Percentiles rank a stretch among this genome's conserved stretches.
phyloP scores from a whole-genome alignment of 1,140 invertebrate species.

The Gyrodactylus salaris region DNA sequence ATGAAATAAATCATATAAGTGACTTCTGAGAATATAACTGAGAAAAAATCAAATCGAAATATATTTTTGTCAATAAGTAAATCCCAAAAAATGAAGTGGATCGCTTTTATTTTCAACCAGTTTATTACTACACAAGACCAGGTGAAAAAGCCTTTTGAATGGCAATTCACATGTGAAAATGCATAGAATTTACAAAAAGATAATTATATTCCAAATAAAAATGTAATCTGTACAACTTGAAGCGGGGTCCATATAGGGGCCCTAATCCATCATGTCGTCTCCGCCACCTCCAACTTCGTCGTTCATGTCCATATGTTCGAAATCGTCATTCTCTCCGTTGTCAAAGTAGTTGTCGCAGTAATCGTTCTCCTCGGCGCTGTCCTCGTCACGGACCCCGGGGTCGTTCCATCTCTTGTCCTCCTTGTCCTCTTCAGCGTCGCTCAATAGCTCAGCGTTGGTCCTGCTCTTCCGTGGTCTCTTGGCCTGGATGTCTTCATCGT shows the following conservation, averaged over 20 bases:
- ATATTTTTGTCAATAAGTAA: too few species aligned
- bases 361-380: background rate
- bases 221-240: too few species aligned
- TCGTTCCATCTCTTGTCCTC: background rate
- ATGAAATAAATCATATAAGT: too few species aligned
- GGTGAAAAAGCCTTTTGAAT: too few species aligned
- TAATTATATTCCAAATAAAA: too few species aligned
- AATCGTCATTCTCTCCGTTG: background rate
- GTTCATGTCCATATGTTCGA: background rate
- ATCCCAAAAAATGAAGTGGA: too few species aligned
- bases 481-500: background rate
- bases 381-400: background rate
- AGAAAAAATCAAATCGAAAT: too few species aligned
- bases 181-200: background rate
- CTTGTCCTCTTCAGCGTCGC: background rate
- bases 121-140: too few species aligned
- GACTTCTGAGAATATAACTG: too few species aligned
- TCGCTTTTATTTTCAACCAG: too few species aligned
- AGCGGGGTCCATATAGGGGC: too few species aligned
- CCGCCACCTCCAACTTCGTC: background rate
- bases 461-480: background rate
- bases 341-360: background rate
- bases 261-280: background rate
- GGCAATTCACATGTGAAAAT: too few species aligned
- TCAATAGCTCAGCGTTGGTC: background rate